Evolutionary conservation across 2,888 invertebrate species (phyloP).

Genomic region (Philereme transversata): DNA sequence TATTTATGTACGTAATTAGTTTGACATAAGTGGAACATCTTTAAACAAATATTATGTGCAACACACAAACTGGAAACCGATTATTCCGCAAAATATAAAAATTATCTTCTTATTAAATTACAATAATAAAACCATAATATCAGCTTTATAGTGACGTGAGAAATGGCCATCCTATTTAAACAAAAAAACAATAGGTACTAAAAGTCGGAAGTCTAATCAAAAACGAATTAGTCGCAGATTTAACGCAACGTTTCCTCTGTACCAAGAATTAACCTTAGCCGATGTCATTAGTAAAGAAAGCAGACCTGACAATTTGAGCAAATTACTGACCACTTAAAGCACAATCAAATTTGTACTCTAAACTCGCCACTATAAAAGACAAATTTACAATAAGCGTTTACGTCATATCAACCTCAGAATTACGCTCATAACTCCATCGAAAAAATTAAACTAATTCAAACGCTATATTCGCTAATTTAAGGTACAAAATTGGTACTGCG

Average conservation of each 20-base stretch:
- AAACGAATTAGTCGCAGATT: slow-evolving; percentile 57
- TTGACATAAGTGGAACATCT: no score
- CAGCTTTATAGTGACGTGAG: slow-evolving; percentile 26
- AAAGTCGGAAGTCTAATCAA: slow-evolving; percentile 52
- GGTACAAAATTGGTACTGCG: slow-evolving; percentile 33
- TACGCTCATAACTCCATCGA: slow-evolving; percentile 12
- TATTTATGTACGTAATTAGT: no score
- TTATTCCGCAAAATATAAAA: neutral
- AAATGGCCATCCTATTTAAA: slow-evolving; percentile 23
- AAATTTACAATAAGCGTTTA: slow-evolving; percentile 42
- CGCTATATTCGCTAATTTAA: slow-evolving; percentile 28
- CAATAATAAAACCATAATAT: slow-evolving; percentile 3
- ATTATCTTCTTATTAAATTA: neutral
- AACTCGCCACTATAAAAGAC: slow-evolving; percentile 29
- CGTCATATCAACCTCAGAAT: slow-evolving; percentile 10
- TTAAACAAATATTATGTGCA: no score
- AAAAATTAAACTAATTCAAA: slow-evolving; percentile 28
- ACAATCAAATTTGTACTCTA: slow-evolving; percentile 31
- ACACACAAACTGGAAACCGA: neutral
- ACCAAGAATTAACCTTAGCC: slow-evolving; percentile 52
- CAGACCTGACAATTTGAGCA: slow-evolving; percentile 44
- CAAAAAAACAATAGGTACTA: slow-evolving; percentile 11
- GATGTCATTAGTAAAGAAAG: slow-evolving; percentile 67
- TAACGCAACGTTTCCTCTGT: slow-evolving; percentile 45
- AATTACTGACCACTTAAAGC: slow-evolving; percentile 41